These are phyloP conservation scores for Petrolisthes cinctipes DNA, from an alignment of 2,888 invertebrate species.

Conservation along the genomic window DNA sequence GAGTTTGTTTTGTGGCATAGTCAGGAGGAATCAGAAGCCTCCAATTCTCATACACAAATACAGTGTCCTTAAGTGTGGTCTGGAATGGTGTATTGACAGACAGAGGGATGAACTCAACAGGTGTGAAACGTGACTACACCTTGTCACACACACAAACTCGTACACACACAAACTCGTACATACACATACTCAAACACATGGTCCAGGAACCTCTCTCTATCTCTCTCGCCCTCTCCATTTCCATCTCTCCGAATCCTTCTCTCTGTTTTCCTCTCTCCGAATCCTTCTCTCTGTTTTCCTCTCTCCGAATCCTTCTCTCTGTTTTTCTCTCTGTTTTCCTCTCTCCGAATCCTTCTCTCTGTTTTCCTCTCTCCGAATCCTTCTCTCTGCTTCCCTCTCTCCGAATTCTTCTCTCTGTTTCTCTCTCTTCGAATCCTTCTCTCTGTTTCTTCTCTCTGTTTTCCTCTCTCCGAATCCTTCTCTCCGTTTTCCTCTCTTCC, in stretches of 20 bases:
- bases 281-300: background rate
- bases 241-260: background rate
- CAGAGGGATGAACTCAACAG: too few relatives aligned
- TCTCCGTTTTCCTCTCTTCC: background rate
- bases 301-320: background rate
- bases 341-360: background rate
- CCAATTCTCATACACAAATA: background rate
- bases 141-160: background rate
- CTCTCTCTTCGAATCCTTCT: background rate
- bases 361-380: background rate
- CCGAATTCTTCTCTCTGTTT: background rate
- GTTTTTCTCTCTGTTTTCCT: background rate
- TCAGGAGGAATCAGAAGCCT: background rate
- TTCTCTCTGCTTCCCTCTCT: background rate
- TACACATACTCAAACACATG: slow-evolving; percentile 13
- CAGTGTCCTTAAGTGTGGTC: background rate
- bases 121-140: too few relatives aligned
- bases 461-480: background rate
- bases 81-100: too few relatives aligned
- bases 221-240: background rate
- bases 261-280: background rate
- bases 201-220: background rate
- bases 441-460: background rate
- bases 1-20: too few relatives aligned
- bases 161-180: slow-evolving; percentile 7